Conservation (phyloP, 2,797 vertebrate species). For the Galaxias olidus region DNA sequence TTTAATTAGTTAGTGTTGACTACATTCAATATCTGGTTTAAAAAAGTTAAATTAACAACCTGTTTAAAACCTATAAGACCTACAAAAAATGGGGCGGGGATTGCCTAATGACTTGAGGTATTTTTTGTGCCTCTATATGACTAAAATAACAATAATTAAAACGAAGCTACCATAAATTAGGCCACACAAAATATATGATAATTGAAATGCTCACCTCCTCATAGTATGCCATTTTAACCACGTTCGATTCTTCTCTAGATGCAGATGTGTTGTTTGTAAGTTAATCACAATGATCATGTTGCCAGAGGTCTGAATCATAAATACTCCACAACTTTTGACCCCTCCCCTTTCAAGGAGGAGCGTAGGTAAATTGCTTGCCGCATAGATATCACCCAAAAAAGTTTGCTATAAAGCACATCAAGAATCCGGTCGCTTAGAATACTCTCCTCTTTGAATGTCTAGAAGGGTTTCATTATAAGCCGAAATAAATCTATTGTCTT, state of each 20-base stretch:
- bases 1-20: too few relatives aligned
- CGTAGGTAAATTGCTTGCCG: background rate
- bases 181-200: background rate
- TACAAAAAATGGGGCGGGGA: background rate
- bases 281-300: too few relatives aligned
- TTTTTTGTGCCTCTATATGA: too few relatives aligned
- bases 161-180: background rate
- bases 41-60: background rate
- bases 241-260: background rate
- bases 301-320: too few relatives aligned
- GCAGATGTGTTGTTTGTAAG: background rate
- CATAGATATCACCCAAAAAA: conserved; percentile 35
- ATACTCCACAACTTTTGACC: background rate
- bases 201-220: conserved; percentile 37
- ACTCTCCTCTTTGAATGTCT: too few relatives aligned
- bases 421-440: background rate
- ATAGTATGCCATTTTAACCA: conserved; percentile 15
- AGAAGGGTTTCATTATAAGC: too few relatives aligned
- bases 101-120: too few relatives aligned
- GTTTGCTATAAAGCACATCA: conserved; percentile 40
- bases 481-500: too few relatives aligned
- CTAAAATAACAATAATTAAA: background rate
- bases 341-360: conserved; percentile 29
- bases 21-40: too few relatives aligned
- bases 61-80: background rate